Percentiles rank a stretch among this genome's conserved stretches.
phyloP scores from a whole-genome alignment of 2,888 invertebrate genomes.

The Hemithea aestivaria region DNA sequence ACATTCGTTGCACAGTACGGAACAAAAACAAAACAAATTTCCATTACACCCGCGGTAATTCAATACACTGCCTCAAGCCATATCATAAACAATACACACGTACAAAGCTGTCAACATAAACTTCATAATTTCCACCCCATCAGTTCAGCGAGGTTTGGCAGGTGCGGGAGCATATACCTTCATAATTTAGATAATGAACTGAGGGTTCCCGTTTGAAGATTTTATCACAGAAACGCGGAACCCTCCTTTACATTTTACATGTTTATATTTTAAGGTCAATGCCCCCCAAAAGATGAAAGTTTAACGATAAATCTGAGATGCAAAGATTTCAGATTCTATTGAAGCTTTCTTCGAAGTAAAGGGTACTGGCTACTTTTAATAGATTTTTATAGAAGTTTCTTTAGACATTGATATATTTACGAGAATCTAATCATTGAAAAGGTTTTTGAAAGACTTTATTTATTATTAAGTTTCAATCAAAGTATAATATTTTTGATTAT shows the following conservation, averaged over 20 bases:
- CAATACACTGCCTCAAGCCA: too few relatives aligned
- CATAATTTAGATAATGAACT: constrained; percentile 47
- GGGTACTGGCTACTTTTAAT: too few relatives aligned
- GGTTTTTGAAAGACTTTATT: too few relatives aligned
- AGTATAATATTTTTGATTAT: too few relatives aligned
- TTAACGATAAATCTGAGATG: constrained; percentile 3
- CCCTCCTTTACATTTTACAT: constrained; percentile 29
- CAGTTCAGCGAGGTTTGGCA: constrained; percentile 11
- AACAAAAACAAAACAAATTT: too few relatives aligned
- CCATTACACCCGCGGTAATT: too few relatives aligned
- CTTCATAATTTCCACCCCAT: constrained; percentile 18
- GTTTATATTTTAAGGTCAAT: constrained; percentile 30
- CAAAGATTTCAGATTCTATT: not conserved
- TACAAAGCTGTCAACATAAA: constrained; percentile 13
- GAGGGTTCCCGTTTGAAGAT: constrained; percentile 36
- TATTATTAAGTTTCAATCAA: too few relatives aligned
- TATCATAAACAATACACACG: not conserved
- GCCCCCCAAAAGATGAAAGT: constrained; percentile 1
- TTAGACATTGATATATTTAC: not conserved
- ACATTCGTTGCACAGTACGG: too few relatives aligned
- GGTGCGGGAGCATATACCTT: constrained; percentile 32
- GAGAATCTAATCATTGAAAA: not conserved
- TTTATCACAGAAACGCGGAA: constrained; percentile 36
- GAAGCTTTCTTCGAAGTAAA: not conserved
- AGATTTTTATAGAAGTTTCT: too few relatives aligned